Conservation (phyloP, 2,888 invertebrate genomes). For the Philaethria dido region DNA sequence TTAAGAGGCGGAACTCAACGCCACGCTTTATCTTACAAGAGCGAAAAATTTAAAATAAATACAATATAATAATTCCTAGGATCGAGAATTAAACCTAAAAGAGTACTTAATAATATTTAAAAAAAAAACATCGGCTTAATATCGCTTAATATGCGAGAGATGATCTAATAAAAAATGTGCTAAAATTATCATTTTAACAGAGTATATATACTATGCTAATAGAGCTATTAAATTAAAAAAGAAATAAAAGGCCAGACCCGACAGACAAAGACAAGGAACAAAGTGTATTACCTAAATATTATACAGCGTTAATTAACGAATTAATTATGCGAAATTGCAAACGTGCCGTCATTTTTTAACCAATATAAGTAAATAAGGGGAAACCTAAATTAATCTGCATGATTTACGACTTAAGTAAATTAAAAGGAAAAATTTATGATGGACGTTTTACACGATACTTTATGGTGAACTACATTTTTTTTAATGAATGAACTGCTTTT, state of each 20-base stretch:
- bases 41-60: too few relatives aligned
- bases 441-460: slow-evolving; percentile 3
- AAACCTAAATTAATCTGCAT: slow-evolving; percentile 15
- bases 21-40: too few relatives aligned
- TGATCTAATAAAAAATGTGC: too few relatives aligned
- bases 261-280: not conserved
- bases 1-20: too few relatives aligned
- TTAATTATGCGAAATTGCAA: slow-evolving; percentile 27
- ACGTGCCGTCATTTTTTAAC: slow-evolving; percentile 23
- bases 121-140: too few relatives aligned
- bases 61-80: too few relatives aligned
- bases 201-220: too few relatives aligned
- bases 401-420: slow-evolving; percentile 20
- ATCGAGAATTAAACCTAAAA: too few relatives aligned
- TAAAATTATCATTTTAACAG: too few relatives aligned
- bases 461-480: not conserved
- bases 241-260: not conserved
- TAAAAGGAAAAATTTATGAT: slow-evolving; percentile 16
- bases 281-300: not conserved
- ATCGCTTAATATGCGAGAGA: too few relatives aligned
- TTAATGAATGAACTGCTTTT: not conserved
- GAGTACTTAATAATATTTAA: too few relatives aligned
- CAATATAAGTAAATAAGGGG: slow-evolving; percentile 22
- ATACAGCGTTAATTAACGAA: slow-evolving; percentile 16
- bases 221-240: not conserved